A percentile compares a stretch with the other conserved stretches of the same genome.
Conservation (phyloP, 2,888 invertebrate species). For the Omphaloscelis lunosa region DNA sequence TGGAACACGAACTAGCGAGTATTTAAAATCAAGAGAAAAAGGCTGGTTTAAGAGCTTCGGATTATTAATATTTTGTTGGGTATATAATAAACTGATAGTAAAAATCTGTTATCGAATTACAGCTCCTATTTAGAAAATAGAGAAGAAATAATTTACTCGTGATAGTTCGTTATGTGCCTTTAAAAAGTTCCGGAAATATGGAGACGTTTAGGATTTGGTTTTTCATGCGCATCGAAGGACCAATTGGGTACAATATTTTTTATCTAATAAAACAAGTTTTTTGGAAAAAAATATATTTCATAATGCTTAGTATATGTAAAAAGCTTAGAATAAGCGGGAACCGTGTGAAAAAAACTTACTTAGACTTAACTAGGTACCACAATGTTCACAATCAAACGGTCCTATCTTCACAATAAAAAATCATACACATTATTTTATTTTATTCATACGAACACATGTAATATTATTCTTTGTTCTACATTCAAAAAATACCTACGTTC, state of each 20-base stretch:
- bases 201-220: neutral
- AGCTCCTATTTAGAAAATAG: neutral
- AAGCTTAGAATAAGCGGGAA: neutral
- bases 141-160: neutral
- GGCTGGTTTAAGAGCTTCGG: neutral
- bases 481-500: slow-evolving; percentile 57
- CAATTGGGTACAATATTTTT: neutral
- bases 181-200: neutral
- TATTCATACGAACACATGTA: slow-evolving; percentile 21
- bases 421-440: neutral
- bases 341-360: neutral
- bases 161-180: neutral
- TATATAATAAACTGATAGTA: neutral
- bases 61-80: neutral
- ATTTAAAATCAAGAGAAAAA: neutral
- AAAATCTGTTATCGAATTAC: neutral
- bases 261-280: neutral
- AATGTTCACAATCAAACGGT: neutral
- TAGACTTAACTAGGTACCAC: neutral
- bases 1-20: neutral
- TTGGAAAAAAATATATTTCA: neutral
- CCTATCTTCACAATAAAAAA: neutral
- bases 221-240: neutral
- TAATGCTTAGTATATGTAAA: neutral
- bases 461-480: slow-evolving; percentile 58